A percentile compares a stretch with the other conserved stretches of the same genome.
These are phyloP conservation scores for Meloe dianella DNA, from an alignment of 2,888 invertebrate genomes.

Conservation along the genomic window DNA sequence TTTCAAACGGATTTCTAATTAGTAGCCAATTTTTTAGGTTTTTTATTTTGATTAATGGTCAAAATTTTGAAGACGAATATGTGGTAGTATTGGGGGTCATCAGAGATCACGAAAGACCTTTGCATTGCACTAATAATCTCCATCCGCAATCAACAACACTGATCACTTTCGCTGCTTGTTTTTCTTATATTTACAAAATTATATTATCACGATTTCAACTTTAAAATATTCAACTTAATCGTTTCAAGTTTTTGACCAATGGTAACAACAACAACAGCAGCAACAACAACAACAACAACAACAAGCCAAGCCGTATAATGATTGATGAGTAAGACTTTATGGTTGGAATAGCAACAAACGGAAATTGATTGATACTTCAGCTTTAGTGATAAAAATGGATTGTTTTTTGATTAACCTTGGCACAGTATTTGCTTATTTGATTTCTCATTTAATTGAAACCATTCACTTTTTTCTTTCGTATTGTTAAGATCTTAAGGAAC, in stretches of 20 bases:
- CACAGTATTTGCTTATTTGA: slow-evolving; percentile 19
- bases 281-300: neutral
- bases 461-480: neutral
- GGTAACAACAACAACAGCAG: neutral
- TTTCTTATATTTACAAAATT: neutral
- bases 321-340: slow-evolving; percentile 11
- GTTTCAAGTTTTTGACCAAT: slow-evolving; percentile 9
- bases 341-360: neutral
- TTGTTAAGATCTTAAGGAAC: neutral
- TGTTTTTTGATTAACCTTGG: slow-evolving; percentile 18
- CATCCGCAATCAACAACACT: slow-evolving; percentile 11
- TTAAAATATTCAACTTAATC: slow-evolving; percentile 10
- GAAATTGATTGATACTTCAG: slow-evolving; percentile 7
- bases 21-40: too few species aligned
- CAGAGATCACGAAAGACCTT: slow-evolving; percentile 13
- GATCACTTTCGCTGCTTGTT: slow-evolving; percentile 16
- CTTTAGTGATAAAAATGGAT: slow-evolving; percentile 16
- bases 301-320: neutral
- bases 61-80: neutral
- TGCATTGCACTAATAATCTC: slow-evolving; percentile 14
- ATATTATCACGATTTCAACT: slow-evolving; percentile 13
- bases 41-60: neutral
- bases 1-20: too few species aligned
- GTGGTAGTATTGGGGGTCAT: neutral
- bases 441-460: slow-evolving; percentile 2